Base-by-base conservation (phyloP, 2,888 invertebrate genomes). In the Agriotes lineatus region DNA sequence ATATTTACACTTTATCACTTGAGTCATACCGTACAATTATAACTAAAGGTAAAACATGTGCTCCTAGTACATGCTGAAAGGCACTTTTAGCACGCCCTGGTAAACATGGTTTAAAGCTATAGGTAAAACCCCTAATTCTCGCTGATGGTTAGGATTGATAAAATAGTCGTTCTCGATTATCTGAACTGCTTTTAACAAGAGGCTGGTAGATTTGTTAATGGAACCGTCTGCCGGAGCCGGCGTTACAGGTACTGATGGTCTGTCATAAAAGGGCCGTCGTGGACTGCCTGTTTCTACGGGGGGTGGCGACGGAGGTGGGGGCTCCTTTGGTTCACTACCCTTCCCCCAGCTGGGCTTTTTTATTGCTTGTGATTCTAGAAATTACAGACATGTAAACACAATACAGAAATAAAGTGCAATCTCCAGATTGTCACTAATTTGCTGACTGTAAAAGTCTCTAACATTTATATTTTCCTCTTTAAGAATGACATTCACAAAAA, bases 61-160 rank as follows among this genome's bases (percentile, higher is more conserved):
- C 33, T 14, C 30, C 33, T 52, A 52, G 16, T 33, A 35, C 52
- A 52, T 33, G n/a, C 16, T 56, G 37, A 72, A 22, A 33, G 72
- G 61, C 25, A 74, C 25, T 63, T 68, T 73, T 58, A 73, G 69
- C 14, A 76, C 70, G 73, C 76, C 72, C 68, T 75, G 73, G 72
- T 79, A 78, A 67, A 83, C 61, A 73, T 82, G 74, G 73, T 79
- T 77, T 74, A 83, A 76, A 60, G 81, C 81, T 70, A 73, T 63
- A 52, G 75, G 72, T 61, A 83, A 57, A 70, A 81, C 74, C 63
- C 79, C 79, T 18, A 70, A 73, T 71, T 81, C 73, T 61, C 74
- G 63, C 59, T 72, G 57, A 52, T 71, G 42, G 35, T 73, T 30
- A 39, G 72, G 68, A 67, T 74, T 69, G 69, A 60, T 71, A 74